Base-by-base conservation (phyloP, 1,140 invertebrate species). In the Monochamus saltuarius region DNA sequence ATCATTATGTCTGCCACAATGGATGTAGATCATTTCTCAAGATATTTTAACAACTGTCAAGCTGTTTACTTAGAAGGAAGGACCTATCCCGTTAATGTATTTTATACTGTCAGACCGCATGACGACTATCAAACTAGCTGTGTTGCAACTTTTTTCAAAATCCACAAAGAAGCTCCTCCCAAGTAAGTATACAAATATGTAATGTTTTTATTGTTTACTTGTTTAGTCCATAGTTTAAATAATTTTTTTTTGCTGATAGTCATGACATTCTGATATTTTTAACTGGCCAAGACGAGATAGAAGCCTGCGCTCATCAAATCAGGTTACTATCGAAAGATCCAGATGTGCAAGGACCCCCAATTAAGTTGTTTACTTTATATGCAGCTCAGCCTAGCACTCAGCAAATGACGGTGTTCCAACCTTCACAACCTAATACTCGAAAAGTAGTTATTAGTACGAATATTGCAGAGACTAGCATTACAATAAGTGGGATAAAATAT, bases 241-340 rank as follows among this genome's bases (percentile, higher is more conserved):
- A 66, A 29, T 6, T 29, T 29, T 29, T n/a, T n/a, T 68, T 61
- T 71, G 71, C 69, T 83, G 80, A 61, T 71, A 91, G 87, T 68
- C 83, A 89, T 68, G 94, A 97, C 75, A 91, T 99, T 72, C 80
- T 99, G 36, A 91, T 98, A n/a, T 99, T 99, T 81, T 80, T 99
- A 45, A 99, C 97, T 60, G 97, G 97, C 3, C 95, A 98, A 81
- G 97, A 99, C 77, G 97, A 99, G 85, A 99, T 99, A 67, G 95
- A 99, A 80, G 84, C 88, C 2, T 85, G 94, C 56, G 89, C 87
- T 38, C 79, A 84, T 56, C 88, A 87, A 71, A 90, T 95, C 1
- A 82, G 85, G 66, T 83, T 89, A 68, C 84, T 94, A 56, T 83
- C 85, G 4, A 90, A 88, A 75, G 87, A 82, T 72, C 71, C 83